A percentile compares a stretch with the other conserved stretches of the same genome.
phyloP scores from a whole-genome alignment of 1,140 invertebrate species.

The Bombus sylvicola region DNA sequence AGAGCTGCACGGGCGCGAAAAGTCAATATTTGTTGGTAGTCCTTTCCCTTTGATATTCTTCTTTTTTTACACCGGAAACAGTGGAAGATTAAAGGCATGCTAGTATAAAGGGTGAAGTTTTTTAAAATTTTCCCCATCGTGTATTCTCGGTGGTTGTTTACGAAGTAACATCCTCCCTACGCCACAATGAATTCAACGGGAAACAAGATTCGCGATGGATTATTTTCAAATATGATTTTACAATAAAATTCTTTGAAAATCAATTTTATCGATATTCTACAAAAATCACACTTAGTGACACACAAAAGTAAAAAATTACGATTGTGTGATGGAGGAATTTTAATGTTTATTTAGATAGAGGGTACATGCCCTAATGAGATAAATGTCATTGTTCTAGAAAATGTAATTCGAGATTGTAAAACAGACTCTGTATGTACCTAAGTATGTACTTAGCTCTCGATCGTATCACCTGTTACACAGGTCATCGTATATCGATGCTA shows the following conservation, averaged over 20 bases:
- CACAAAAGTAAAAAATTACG: too few relatives aligned
- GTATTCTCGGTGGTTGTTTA: neutral
- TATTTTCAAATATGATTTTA: neutral
- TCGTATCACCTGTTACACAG: neutral
- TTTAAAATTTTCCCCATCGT: neutral
- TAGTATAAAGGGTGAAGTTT: neutral
- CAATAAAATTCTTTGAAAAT: too few relatives aligned
- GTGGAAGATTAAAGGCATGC: neutral
- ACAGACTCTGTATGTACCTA: neutral
- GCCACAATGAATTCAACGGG: too few relatives aligned
- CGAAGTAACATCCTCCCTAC: neutral
- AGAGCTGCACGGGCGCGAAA: neutral
- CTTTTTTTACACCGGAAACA: neutral
- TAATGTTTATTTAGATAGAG: neutral
- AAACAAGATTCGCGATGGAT: neutral
- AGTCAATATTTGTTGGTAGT: slow-evolving; percentile 29
- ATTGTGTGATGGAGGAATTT: neutral
- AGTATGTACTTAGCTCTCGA: neutral
- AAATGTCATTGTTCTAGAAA: neutral
- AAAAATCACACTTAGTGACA: too few relatives aligned
- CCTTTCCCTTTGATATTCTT: neutral
- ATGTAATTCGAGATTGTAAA: neutral
- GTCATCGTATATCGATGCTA: neutral
- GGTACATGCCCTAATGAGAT: too few relatives aligned
- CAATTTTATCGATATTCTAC: too few relatives aligned